These are phyloP conservation scores for Leptopterna dolabrata DNA, from an alignment of 2,888 invertebrate genomes.

Conservation along the genomic window DNA sequence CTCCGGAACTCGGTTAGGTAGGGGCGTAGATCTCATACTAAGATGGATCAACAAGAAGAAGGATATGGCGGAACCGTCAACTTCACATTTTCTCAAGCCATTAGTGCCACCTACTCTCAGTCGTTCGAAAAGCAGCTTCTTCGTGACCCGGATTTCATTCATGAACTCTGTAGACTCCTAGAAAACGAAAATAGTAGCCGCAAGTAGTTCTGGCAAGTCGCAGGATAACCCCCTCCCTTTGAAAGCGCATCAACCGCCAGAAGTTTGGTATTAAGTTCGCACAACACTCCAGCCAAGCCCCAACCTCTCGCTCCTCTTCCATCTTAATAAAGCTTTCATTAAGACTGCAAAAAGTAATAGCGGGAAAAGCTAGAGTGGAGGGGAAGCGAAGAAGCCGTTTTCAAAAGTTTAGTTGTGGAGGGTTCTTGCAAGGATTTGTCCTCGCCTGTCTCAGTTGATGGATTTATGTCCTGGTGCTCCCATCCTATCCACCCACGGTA, in stretches of 20 bases:
- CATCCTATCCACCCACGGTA: neutral
- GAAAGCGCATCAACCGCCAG: slow-evolving; percentile 2
- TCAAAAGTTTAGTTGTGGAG: slow-evolving; percentile 25
- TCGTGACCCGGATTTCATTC: neutral
- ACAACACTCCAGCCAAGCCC: neutral
- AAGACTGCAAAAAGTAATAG: slow-evolving; percentile 41
- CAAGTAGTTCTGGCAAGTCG: neutral
- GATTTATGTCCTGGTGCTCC: slow-evolving; percentile 36
- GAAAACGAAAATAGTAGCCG: neutral
- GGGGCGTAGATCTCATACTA: too few species aligned
- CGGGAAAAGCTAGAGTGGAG: neutral
- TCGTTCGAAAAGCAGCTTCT: neutral
- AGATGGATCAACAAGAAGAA: too few species aligned
- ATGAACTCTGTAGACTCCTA: neutral
- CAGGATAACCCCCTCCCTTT: neutral
- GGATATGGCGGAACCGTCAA: neutral
- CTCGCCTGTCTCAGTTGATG: slow-evolving; percentile 41
- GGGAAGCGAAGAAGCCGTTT: slow-evolving; percentile 35
- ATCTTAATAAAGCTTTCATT: slow-evolving; percentile 48
- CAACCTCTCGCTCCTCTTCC: neutral
- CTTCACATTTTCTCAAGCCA: neutral
- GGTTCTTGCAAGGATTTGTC: slow-evolving; percentile 44
- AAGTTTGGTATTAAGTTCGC: slow-evolving; percentile 38
- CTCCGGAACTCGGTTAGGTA: too few species aligned
- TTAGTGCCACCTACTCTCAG: neutral